phyloP scores from a whole-genome alignment of 2,113 vertebrate species.

The Saguinus midas region DNA sequence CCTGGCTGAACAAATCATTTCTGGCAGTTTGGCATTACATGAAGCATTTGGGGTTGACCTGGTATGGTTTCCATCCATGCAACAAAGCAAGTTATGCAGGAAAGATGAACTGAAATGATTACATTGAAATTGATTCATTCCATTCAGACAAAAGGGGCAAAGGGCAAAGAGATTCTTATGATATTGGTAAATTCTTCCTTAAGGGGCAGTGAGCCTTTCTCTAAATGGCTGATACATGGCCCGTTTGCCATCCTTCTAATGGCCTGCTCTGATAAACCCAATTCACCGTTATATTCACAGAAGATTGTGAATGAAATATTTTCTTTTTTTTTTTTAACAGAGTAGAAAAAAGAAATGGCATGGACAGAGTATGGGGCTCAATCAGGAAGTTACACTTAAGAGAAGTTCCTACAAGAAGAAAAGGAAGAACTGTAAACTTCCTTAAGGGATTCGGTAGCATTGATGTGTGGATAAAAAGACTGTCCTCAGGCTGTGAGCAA shows the following conservation, averaged over 20 bases:
- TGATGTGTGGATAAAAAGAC: background rate
- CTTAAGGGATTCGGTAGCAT: background rate
- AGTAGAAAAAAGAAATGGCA: background rate
- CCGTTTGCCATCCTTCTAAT: background rate
- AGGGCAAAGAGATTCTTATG: background rate
- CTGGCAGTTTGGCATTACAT: background rate
- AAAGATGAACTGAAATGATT: background rate
- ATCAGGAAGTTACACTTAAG: background rate
- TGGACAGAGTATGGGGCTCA: background rate
- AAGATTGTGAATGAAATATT: background rate
- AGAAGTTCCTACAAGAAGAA: background rate
- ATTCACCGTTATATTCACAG: background rate
- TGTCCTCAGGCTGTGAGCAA: background rate
- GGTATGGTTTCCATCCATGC: background rate
- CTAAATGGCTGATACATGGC: background rate
- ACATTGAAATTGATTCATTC: background rate
- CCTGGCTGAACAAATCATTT: background rate
- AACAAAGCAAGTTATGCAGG: background rate
- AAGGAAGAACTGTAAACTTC: background rate
- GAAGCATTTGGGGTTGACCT: background rate
- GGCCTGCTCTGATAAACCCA: background rate
- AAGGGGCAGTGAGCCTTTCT: background rate
- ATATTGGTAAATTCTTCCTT: background rate
- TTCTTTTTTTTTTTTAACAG: background rate
- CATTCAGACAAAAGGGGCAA: background rate